Evolutionary conservation across 1,140 invertebrate genomes (phyloP), one percentile per base, ranked within the genome.

Genomic region (Drosophila ogumai): DNA sequence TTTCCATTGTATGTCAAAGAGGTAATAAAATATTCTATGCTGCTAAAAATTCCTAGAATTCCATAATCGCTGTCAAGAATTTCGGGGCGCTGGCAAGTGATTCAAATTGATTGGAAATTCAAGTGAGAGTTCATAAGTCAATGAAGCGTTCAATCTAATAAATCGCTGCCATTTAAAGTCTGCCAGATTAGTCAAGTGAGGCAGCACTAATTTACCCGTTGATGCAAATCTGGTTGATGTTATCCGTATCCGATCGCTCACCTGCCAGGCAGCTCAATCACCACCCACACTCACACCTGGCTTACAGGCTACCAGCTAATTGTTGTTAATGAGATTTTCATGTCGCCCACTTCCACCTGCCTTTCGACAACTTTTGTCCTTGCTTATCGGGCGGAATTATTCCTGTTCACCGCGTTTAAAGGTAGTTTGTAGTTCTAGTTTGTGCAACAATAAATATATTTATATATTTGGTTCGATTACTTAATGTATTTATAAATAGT

Each of bases 321-420:
- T 82, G 67, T 31, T 46, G 43, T 28, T 74, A 82, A 82, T 74
- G 54, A 78, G 58, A 81, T 81, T 81, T 58, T 22, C 65, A 77
- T 72, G 74, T 81, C 67, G 19, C 34, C 25, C 1, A 28, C 25
- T 28, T 28, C 5, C 25, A 28, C 25, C 50, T 25, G 32, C 46
- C 34, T 72, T 41, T 19, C 40, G 12, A 8, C 58, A 43, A 38
- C 49, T 43, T 49, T 79, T 50, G 36, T 57, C 59, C 75, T 65
- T 59, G 38, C 46, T 28, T 52, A 59, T 31, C 47, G 28, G 6
- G 7, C 4, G 19, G 19, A n/a, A 28, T 34, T 34, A 52, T 38
- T 52, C 25, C 38, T 22, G 19, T 32, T 50, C n/a, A 50, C 3
- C 31, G 8, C 7, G 9, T 34, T 41, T 28, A 6, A 34, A 22